These are phyloP conservation scores for Encarsia formosa DNA, from an alignment of 2,888 invertebrate genomes.

Conservation along the genomic window DNA sequence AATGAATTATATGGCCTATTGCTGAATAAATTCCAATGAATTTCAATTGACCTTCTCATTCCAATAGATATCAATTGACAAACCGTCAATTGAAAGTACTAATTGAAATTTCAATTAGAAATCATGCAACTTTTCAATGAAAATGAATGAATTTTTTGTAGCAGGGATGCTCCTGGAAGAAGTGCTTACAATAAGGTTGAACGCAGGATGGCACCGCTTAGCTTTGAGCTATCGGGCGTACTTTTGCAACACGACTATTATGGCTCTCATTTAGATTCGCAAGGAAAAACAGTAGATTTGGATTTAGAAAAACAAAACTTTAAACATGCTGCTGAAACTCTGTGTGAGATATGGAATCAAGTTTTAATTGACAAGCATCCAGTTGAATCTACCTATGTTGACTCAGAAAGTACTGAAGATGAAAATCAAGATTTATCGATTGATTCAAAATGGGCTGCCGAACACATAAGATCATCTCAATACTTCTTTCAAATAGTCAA, in stretches of 20 bases:
- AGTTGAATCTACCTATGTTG: conserved; percentile 18
- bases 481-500: conserved; percentile 18
- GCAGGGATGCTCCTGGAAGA: conserved; percentile 22
- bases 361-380: conserved; percentile 34
- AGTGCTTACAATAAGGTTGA: conserved; percentile 32
- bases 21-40: too few species aligned
- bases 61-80: too few species aligned
- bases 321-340: conserved; percentile 36
- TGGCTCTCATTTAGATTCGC: conserved; percentile 37
- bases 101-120: too few species aligned
- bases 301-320: conserved; percentile 43
- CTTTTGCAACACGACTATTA: conserved; percentile 40
- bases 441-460: conserved; percentile 10
- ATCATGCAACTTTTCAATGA: too few species aligned
- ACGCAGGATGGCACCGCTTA: conserved; percentile 37
- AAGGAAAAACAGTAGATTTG: conserved; percentile 36
- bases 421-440: neutral
- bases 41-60: too few species aligned
- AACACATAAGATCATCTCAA: conserved; percentile 18
- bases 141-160: too few species aligned
- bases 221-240: conserved; percentile 34
- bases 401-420: neutral
- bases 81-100: too few species aligned
- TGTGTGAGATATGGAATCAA: conserved; percentile 39
- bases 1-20: too few species aligned